Percentiles rank a stretch among this genome's conserved stretches.
These are phyloP conservation scores for Camponotus fellah DNA, from an alignment of 2,888 invertebrate genomes.

Conservation along the genomic window DNA sequence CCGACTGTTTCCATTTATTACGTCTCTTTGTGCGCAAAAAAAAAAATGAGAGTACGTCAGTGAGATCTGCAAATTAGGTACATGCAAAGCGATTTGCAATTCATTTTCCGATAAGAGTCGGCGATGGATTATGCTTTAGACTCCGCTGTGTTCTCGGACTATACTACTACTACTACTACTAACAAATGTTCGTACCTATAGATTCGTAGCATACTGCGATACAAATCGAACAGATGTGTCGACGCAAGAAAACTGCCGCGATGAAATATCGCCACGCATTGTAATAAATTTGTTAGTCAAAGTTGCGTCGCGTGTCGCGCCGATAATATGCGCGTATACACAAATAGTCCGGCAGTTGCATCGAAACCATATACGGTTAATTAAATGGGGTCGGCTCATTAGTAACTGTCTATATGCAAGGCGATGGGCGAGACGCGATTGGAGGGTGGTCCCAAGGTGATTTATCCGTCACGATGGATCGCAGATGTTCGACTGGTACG, in stretches of 20 bases:
- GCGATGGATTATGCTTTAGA: slow-evolving; percentile 30
- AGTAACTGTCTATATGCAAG: slow-evolving; percentile 81
- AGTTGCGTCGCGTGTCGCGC: slow-evolving; percentile 34
- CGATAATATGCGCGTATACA: slow-evolving; percentile 62
- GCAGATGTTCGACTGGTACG: slow-evolving; percentile 79
- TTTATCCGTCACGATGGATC: slow-evolving; percentile 79
- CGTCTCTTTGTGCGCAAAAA: slow-evolving; percentile 5
- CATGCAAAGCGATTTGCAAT: slow-evolving; percentile 53
- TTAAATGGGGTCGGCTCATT: slow-evolving; percentile 80
- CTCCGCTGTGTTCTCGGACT: background rate
- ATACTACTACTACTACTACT: slow-evolving; percentile 1
- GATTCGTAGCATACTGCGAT: background rate
- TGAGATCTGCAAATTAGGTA: slow-evolving; percentile 21
- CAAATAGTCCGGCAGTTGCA: slow-evolving; percentile 77
- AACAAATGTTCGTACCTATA: slow-evolving; percentile 20
- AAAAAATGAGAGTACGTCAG: background rate
- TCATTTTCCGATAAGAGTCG: slow-evolving; percentile 45
- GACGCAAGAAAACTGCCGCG: slow-evolving; percentile 43
- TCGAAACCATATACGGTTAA: slow-evolving; percentile 77
- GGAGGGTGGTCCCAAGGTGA: slow-evolving; percentile 79
- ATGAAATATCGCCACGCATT: slow-evolving; percentile 59
- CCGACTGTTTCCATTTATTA: slow-evolving; percentile 1
- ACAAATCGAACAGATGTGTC: slow-evolving; percentile 67
- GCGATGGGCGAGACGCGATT: slow-evolving; percentile 78
- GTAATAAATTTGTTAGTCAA: slow-evolving; percentile 50